A percentile compares a stretch with the other conserved stretches of the same genome.
Conservation (phyloP, 1,140 invertebrate species). For the Drosophila miranda region DNA sequence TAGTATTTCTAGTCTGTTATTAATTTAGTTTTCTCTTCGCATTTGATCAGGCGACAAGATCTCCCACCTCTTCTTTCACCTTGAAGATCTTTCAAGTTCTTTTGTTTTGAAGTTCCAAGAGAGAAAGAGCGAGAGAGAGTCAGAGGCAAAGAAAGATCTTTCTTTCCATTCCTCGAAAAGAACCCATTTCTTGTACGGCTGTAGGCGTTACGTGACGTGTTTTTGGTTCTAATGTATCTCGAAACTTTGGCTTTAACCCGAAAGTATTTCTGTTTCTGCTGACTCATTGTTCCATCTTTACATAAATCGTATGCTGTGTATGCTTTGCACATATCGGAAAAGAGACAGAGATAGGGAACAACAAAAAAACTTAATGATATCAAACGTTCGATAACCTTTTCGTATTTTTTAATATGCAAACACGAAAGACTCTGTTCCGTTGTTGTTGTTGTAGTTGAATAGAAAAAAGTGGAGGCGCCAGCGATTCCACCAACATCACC, state of each 20-base stretch:
- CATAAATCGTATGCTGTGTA: conserved; percentile 31
- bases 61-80: conserved; percentile 16
- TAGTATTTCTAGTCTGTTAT: conserved; percentile 20
- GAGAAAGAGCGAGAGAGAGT: neutral
- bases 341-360: conserved; percentile 18
- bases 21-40: conserved; percentile 43
- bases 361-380: conserved; percentile 76
- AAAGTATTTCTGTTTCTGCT: conserved; percentile 53
- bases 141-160: neutral
- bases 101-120: conserved; percentile 18
- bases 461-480: too few species aligned
- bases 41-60: conserved; percentile 63
- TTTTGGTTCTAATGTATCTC: conserved; percentile 57
- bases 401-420: conserved; percentile 79
- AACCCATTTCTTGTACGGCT: conserved; percentile 19
- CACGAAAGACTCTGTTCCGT: conserved; percentile 21
- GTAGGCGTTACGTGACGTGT: conserved; percentile 71
- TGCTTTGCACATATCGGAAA: conserved; percentile 42
- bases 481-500: too few species aligned
- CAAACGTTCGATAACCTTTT: conserved; percentile 81
- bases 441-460: too few species aligned
- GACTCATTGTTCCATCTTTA: conserved; percentile 75
- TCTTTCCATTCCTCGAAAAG: neutral
- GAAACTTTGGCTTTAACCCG: conserved; percentile 25
- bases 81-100: conserved; percentile 20